Conservation (phyloP, 2,113 vertebrate species). For the Phainopepla nitens region DNA sequence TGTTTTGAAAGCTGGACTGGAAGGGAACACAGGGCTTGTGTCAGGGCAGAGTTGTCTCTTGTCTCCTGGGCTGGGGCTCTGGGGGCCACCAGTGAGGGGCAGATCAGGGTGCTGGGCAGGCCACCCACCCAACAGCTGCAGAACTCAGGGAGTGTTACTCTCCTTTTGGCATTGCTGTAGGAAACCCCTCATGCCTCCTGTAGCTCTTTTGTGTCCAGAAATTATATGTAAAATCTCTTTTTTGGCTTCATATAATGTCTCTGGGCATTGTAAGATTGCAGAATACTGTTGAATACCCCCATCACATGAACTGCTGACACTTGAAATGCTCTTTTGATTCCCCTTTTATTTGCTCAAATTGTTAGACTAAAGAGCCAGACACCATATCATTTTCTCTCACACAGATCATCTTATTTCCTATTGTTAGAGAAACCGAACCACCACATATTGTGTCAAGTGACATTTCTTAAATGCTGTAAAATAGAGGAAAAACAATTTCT, state of each 20-base stretch:
- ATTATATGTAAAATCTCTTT: neutral
- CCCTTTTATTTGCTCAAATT: neutral
- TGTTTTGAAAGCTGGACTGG: neutral
- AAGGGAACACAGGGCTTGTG: fast-evolving
- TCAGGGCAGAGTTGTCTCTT: neutral
- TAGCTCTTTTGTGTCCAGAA: neutral
- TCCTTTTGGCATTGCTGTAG: neutral
- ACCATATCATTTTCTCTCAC: neutral
- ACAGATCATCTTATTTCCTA: neutral
- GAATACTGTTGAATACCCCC: neutral
- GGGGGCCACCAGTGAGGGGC: neutral
- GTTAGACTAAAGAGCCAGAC: neutral
- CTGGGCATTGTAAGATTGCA: neutral
- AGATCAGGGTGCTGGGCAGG: too few relatives aligned
- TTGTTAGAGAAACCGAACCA: neutral
- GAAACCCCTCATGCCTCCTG: neutral
- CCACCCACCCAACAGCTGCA: neutral
- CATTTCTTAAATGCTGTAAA: neutral
- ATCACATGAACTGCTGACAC: neutral
- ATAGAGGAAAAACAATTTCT: neutral
- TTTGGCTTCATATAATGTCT: neutral
- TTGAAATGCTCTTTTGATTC: conserved; percentile 24
- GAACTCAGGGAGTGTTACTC: neutral
- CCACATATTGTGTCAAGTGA: neutral
- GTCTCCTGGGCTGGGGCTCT: neutral